Conservation (phyloP, 2,797 vertebrate genomes). For the Euthynnus affinis region DNA sequence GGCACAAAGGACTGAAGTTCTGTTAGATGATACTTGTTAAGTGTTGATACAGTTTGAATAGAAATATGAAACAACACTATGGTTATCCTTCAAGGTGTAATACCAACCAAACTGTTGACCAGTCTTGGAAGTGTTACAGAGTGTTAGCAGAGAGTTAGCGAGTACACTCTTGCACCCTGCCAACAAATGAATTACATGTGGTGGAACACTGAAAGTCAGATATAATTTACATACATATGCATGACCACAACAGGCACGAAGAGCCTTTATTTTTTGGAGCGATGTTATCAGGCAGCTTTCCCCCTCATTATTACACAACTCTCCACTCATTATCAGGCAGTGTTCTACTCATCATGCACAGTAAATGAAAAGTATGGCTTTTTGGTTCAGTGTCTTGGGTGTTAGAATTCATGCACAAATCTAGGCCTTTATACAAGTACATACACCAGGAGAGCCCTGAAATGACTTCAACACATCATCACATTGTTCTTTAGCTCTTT, state of each 20-base stretch:
- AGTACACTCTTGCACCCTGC: background rate
- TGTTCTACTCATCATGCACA: background rate
- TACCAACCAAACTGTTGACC: background rate
- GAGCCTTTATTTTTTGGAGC: background rate
- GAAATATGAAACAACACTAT: too few species aligned
- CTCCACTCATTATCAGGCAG: slow-evolving; percentile 9
- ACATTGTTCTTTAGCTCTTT: too few species aligned
- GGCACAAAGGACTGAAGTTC: too few species aligned
- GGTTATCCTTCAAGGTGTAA: background rate
- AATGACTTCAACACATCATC: background rate
- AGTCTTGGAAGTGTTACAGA: background rate
- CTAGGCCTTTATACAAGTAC: background rate
- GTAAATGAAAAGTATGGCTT: background rate
- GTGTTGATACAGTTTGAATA: too few species aligned
- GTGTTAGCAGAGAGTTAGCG: background rate
- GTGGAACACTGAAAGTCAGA: slow-evolving; percentile 6
- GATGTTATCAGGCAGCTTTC: slow-evolving; percentile 12
- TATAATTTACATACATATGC: slow-evolving; percentile 11
- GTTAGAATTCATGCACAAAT: background rate
- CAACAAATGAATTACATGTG: slow-evolving; percentile 1
- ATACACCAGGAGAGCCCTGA: background rate
- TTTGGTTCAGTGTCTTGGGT: background rate
- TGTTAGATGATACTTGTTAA: too few species aligned
- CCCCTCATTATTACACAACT: slow-evolving; percentile 8
- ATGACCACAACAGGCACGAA: background rate